phyloP scores from a whole-genome alignment of 2,888 invertebrate species.

The Auanema freiburgensis region DNA sequence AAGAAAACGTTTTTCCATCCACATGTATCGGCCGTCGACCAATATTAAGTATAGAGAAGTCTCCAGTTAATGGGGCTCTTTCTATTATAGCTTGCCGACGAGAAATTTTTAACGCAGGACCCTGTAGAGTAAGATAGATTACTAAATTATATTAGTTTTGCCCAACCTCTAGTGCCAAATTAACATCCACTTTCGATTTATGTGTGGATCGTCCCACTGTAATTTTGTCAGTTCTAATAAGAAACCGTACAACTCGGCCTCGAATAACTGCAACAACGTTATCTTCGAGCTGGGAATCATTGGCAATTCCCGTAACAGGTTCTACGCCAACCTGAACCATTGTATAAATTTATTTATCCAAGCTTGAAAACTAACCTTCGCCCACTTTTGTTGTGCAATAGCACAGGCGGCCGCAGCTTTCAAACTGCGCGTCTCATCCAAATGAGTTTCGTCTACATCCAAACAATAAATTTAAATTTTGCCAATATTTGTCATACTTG shows the following conservation, averaged over 20 bases:
- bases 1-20: slow-evolving; percentile 85
- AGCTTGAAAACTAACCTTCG: slow-evolving; percentile 1
- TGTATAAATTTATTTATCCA: neutral
- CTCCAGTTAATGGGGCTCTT: slow-evolving; percentile 9
- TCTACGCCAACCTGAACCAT: slow-evolving; percentile 26
- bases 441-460: neutral
- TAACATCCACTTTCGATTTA: slow-evolving; percentile 46
- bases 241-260: slow-evolving; percentile 42
- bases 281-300: slow-evolving; percentile 24
- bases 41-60: slow-evolving; percentile 22
- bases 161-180: slow-evolving; percentile 48
- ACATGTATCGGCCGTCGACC: slow-evolving; percentile 80
- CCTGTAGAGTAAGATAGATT: slow-evolving; percentile 16
- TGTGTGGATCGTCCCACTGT: slow-evolving; percentile 73
- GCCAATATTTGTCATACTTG: neutral
- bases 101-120: slow-evolving; percentile 30
- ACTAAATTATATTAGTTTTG: slow-evolving; percentile 4
- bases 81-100: slow-evolving; percentile 37
- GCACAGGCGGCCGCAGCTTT: neutral
- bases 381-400: slow-evolving; percentile 3
- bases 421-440: slow-evolving; percentile 1
- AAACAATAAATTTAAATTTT: slow-evolving; percentile 3
- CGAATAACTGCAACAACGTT: slow-evolving; percentile 43
- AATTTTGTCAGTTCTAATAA: slow-evolving; percentile 37
- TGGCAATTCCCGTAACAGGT: slow-evolving; percentile 27